Conservation (phyloP, 2,888 invertebrate species). For the Scaptomyza tumidula region DNA sequence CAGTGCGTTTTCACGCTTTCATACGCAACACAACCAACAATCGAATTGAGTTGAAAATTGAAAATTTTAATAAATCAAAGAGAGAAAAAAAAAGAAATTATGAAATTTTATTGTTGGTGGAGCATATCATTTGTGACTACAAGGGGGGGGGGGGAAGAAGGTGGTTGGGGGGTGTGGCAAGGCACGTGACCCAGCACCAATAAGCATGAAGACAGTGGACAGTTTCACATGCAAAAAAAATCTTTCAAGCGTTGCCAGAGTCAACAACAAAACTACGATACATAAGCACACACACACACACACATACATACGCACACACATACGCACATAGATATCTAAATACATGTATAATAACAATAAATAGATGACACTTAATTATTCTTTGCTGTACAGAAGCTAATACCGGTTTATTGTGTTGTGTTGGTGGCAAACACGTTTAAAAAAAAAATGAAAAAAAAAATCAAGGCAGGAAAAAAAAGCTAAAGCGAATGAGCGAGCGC, state of each 20-base stretch:
- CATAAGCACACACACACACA: no score
- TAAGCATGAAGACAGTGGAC: background rate
- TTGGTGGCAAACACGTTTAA: constrained; percentile 58
- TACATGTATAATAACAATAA: constrained; percentile 32
- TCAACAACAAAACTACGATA: background rate
- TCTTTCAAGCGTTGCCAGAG: constrained; percentile 62
- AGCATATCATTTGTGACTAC: background rate
- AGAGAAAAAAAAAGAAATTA: background rate
- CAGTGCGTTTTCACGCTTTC: constrained; percentile 63
- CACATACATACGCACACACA: no score
- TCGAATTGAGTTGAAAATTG: constrained; percentile 26
- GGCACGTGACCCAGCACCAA: background rate
- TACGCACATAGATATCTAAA: background rate
- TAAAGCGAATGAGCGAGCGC: constrained; percentile 37
- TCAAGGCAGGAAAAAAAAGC: no score
- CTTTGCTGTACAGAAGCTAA: background rate
- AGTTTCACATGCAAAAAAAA: constrained; percentile 40
- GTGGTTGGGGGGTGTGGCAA: background rate
- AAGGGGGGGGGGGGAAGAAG: background rate
- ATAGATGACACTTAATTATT: constrained; percentile 25
- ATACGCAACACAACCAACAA: constrained; percentile 49
- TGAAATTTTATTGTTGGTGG: background rate
- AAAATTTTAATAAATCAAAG: constrained; percentile 10
- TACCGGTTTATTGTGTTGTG: constrained; percentile 50
- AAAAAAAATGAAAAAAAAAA: background rate